A percentile compares a stretch with the other conserved stretches of the same genome.
These are phyloP conservation scores for Rotaria magnacalcarata DNA, from an alignment of 2,888 invertebrate species.

Conservation along the genomic window DNA sequence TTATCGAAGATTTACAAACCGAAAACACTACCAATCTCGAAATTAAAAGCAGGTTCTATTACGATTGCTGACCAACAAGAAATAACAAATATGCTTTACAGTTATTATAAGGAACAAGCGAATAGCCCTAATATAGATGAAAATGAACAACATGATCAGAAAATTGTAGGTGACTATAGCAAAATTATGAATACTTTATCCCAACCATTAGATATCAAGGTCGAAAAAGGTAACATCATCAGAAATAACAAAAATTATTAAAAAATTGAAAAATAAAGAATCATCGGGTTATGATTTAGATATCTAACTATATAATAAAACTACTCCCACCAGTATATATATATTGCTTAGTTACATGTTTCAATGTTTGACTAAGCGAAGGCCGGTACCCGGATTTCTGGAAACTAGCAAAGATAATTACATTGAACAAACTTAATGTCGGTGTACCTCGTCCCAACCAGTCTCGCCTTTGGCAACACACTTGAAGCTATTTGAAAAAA, in stretches of 20 bases:
- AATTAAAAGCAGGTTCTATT: neutral
- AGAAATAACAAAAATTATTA: neutral
- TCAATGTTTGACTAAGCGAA: neutral
- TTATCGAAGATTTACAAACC: neutral
- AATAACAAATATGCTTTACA: neutral
- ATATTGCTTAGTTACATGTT: neutral
- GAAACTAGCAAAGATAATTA: neutral
- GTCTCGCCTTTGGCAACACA: neutral
- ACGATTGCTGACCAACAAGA: neutral
- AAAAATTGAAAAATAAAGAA: neutral
- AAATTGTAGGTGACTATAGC: neutral
- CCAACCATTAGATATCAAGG: neutral
- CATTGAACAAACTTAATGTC: too few relatives aligned
- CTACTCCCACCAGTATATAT: neutral
- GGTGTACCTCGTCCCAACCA: neutral
- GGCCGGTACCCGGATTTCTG: neutral
- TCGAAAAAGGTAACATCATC: neutral
- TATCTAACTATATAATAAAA: neutral
- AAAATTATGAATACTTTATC: neutral
- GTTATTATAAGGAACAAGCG: neutral
- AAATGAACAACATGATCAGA: neutral
- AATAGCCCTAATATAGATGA: neutral
- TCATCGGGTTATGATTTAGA: neutral
- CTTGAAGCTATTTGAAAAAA: neutral
- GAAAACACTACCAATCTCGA: neutral